A percentile compares a stretch with the other conserved stretches of the same genome.
phyloP scores from a whole-genome alignment of 2,113 vertebrate genomes.

The Corynorhinus townsendii region DNA sequence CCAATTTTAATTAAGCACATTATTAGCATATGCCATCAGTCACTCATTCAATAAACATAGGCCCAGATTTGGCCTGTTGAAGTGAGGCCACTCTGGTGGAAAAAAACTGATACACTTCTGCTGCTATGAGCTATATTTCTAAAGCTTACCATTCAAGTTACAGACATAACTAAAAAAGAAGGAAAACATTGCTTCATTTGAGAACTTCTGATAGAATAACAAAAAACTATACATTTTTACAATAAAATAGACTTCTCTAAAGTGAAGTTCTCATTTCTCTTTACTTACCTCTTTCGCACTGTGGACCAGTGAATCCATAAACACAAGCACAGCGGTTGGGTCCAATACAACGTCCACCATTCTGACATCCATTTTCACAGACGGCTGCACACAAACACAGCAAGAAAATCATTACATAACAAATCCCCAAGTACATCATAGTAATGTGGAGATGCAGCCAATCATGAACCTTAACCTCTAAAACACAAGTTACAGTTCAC shows the following conservation, averaged over 20 bases:
- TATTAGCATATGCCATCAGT: background rate
- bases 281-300: conserved; percentile 95
- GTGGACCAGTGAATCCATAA: conserved; percentile 97
- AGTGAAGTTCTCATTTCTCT: background rate
- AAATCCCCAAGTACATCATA: background rate
- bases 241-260: background rate
- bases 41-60: background rate
- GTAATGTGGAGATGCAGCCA: background rate
- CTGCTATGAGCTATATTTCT: background rate
- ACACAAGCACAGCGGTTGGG: conserved; percentile 97
- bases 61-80: background rate
- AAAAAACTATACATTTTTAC: background rate
- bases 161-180: background rate
- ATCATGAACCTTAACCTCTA: background rate
- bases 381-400: conserved; percentile 82
- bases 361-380: conserved; percentile 96
- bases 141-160: background rate
- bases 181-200: background rate
- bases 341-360: conserved; percentile 95
- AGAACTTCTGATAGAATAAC: background rate
- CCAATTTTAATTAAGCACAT: background rate
- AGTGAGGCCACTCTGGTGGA: background rate
- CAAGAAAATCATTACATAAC: background rate
- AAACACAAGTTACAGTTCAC: background rate
- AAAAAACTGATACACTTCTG: background rate